Percentiles rank a stretch among this genome's conserved stretches.
phyloP scores from a whole-genome alignment of 2,113 vertebrate species.

The Sturnira hondurensis region DNA sequence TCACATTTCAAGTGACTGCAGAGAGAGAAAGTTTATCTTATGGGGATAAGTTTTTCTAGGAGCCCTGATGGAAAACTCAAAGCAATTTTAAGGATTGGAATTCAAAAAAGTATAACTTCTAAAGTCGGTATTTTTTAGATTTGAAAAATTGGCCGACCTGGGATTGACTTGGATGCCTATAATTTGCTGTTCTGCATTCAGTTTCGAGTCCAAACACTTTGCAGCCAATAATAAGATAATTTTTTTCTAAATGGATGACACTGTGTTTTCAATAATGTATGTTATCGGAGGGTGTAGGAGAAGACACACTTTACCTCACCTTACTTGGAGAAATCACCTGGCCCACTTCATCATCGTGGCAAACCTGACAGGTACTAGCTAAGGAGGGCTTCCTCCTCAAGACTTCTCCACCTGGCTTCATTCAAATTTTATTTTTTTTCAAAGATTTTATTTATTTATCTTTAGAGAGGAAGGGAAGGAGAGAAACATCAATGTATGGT shows the following conservation, averaged over 20 bases:
- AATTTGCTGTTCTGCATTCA: background rate
- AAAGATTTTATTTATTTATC: too few relatives aligned
- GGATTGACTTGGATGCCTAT: background rate
- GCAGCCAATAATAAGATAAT: background rate
- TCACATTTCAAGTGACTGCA: background rate
- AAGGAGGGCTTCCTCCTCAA: background rate
- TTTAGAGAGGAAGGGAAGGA: too few relatives aligned
- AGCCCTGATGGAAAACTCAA: background rate
- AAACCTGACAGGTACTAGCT: accelerated
- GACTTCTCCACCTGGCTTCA: background rate
- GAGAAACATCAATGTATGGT: too few relatives aligned
- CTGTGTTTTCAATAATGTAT: background rate
- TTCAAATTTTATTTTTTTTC: too few relatives aligned
- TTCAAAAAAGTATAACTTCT: background rate
- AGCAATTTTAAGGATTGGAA: background rate
- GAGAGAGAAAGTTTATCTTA: background rate
- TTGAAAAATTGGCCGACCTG: background rate
- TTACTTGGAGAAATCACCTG: background rate
- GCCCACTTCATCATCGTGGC: background rate
- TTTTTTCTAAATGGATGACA: background rate
- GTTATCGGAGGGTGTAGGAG: background rate
- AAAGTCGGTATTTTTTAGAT: background rate
- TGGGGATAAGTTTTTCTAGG: background rate
- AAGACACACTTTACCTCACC: background rate
- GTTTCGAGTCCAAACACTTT: background rate